A percentile compares a stretch with the other conserved stretches of the same genome.
These are phyloP conservation scores for Acomys russatus DNA, from an alignment of 2,797 vertebrate genomes.

Conservation along the genomic window DNA sequence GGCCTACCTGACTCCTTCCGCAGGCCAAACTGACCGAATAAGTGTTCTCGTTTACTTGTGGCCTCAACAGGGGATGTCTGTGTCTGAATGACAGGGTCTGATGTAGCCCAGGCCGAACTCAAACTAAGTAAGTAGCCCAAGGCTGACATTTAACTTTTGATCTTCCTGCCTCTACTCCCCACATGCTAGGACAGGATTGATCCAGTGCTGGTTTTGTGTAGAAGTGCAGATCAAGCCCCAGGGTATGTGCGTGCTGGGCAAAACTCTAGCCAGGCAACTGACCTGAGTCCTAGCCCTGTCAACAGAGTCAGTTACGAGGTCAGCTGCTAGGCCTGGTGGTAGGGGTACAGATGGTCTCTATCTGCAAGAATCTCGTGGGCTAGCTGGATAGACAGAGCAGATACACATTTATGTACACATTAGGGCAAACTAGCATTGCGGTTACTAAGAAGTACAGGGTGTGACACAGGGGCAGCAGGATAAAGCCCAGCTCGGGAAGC, in stretches of 20 bases:
- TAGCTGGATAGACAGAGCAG: not conserved
- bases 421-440: not conserved
- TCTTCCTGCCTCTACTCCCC: not conserved
- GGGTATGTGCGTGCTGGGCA: not conserved
- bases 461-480: not conserved
- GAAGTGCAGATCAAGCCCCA: not conserved
- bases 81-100: not conserved
- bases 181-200: too few relatives aligned
- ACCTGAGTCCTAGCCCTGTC: not conserved
- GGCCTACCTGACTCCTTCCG: not conserved
- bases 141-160: not conserved
- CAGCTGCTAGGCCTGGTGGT: not conserved
- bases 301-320: not conserved
- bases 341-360: not conserved
- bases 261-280: not conserved
- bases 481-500: not conserved
- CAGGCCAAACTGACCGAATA: not conserved
- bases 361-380: not conserved
- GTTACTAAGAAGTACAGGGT: not conserved
- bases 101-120: not conserved
- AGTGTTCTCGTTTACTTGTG: not conserved
- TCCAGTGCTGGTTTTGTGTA: not conserved
- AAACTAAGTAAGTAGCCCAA: not conserved
- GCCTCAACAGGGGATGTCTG: not conserved
- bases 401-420: not conserved